These are phyloP conservation scores for Urocitellus parryii DNA, from an alignment of 2,113 vertebrate genomes.

Conservation along the genomic window DNA sequence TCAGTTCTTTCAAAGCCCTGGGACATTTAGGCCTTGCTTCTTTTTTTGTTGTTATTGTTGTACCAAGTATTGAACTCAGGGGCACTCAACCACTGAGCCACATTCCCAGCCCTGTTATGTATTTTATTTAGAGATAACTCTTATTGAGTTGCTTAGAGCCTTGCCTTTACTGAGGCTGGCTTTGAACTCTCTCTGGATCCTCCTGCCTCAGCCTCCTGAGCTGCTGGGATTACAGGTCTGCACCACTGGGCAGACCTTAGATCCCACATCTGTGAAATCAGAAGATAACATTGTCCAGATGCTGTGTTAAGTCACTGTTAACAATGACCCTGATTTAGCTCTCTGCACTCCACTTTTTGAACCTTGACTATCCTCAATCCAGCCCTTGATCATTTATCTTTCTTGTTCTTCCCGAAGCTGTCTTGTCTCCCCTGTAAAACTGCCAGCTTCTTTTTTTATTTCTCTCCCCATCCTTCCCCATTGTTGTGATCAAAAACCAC, in stretches of 20 bases:
- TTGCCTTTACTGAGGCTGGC: no score
- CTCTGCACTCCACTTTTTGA: background rate
- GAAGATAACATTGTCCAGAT: background rate
- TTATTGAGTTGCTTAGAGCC: no score
- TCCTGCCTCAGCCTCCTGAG: no score
- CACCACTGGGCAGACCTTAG: background rate
- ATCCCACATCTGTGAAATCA: background rate
- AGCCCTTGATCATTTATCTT: conserved; percentile 21
- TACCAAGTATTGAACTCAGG: no score
- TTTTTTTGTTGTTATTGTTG: background rate
- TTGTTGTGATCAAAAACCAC: conserved; percentile 37
- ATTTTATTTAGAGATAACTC: no score
- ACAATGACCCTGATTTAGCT: background rate
- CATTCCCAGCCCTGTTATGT: no score
- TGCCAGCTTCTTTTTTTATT: background rate
- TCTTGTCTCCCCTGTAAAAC: background rate
- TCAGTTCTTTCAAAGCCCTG: background rate
- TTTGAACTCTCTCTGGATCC: no score
- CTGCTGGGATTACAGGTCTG: no score
- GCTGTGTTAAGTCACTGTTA: background rate
- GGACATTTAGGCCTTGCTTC: background rate
- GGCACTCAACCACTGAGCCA: no score
- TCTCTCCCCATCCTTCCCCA: background rate
- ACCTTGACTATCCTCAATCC: background rate
- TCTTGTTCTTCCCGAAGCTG: conserved; percentile 32